phyloP scores from a whole-genome alignment of 2,113 vertebrate species.

The Tupaia tana region DNA sequence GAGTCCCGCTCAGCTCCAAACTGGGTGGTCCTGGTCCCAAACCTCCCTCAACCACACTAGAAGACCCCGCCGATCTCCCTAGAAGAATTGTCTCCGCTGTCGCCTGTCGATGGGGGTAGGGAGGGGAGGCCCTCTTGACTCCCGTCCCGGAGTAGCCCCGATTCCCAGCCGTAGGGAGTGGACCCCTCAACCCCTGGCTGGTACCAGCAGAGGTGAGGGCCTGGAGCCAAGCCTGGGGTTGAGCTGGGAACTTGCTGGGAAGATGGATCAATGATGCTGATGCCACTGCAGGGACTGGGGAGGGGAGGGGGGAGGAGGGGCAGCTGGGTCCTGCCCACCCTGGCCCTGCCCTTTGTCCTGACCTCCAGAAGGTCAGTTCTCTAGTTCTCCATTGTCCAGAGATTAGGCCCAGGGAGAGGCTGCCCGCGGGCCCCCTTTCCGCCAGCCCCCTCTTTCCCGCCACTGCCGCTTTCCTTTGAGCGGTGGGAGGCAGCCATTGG shows the following conservation, averaged over 20 bases:
- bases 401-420: slow-evolving; percentile 47
- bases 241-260: slow-evolving; percentile 60
- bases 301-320: not conserved
- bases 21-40: slow-evolving; percentile 73
- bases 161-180: not conserved
- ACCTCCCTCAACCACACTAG: not conserved
- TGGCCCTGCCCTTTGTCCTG: slow-evolving; percentile 71
- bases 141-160: not conserved
- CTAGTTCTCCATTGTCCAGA: slow-evolving; percentile 59
- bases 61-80: not conserved
- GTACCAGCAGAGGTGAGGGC: slow-evolving; percentile 36
- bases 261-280: slow-evolving; percentile 68
- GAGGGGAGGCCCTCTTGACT: not conserved
- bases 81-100: not conserved
- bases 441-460: not conserved
- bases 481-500: slow-evolving; percentile 25
- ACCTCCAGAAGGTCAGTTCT: slow-evolving; percentile 62
- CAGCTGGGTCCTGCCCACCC: slow-evolving; percentile 53
- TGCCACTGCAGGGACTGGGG: slow-evolving; percentile 29
- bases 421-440: not conserved
- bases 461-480: slow-evolving; percentile 28
- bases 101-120: not conserved
- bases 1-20: slow-evolving; percentile 55
- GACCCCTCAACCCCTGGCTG: not conserved
- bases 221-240: slow-evolving; percentile 53